Evolutionary conservation across 2,888 invertebrate genomes (phyloP), one percentile per base, ranked within the genome.

Genomic region (Abrostola tripartita): DNA sequence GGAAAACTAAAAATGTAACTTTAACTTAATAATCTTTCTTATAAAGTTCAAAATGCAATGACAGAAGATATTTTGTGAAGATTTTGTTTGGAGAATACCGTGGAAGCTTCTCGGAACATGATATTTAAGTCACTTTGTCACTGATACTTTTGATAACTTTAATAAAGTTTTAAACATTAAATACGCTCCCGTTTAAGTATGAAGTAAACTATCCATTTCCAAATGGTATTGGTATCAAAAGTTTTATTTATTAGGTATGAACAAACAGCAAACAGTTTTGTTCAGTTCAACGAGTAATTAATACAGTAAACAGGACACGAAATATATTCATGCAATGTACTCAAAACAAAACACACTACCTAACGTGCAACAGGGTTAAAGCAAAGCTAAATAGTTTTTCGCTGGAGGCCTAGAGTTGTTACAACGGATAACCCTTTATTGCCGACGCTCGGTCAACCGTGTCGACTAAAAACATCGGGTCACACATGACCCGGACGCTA

Each of bases 351-450:
- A 66, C 42, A 62, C n/a, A n/a, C n/a, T n/a, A 57, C 54, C 24
- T 50, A 59, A 6, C 12, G 44, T 14, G 49, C 42, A 41, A 35
- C 47, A 52, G 73, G 65, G 68, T 71, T 24, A 24, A 24, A 24
- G 24, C 24, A 76, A 55, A 65, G 36, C 50, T 53, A 50, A 79
- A 73, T 65, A 67, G 66, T 68, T 61, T 68, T 72, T 66, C 54
- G 52, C 5, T 49, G 8, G 50, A 38, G 55, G 56, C 53, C 56
- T 64, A 64, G 40, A 53, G 62, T 53, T 65, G 62, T 52, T 53
- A 37, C 44, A 54, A 37, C 42, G 10, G 44, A 36, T 37, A 50
- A 35, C 64, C 37, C 53, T 72, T 79, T 76, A 79, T 76, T 67
- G 74, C 66, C 14, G 61, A 37, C 58, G 59, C 35, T 14, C 69